Evolutionary conservation across 1,140 invertebrate species (phyloP).

Genomic region (Arctopsyche grandis): DNA sequence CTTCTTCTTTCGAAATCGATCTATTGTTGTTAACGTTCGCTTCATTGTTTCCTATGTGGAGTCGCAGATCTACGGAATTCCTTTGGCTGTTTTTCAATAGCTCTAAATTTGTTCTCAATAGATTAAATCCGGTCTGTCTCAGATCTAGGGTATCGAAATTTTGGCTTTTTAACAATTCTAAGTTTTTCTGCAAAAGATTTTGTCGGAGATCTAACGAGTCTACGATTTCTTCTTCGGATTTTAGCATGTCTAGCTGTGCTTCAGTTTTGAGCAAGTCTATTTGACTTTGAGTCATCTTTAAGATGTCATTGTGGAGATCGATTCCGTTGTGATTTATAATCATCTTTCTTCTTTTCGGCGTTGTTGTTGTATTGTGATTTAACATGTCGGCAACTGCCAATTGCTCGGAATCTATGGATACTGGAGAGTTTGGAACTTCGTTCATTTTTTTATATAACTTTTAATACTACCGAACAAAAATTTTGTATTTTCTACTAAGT

Average conservation of each 20-base stretch:
- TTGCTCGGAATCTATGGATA: constrained; percentile 44
- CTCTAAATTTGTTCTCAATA: constrained; percentile 51
- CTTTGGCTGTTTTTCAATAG: constrained; percentile 52
- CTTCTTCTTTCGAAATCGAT: constrained; percentile 26
- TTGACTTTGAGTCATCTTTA: constrained; percentile 50
- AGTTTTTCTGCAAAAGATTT: constrained; percentile 49
- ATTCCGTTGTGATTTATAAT: constrained; percentile 38
- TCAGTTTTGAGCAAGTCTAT: constrained; percentile 49
- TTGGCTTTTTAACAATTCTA: constrained; percentile 50
- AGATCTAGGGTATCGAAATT: constrained; percentile 48
- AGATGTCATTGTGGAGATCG: constrained; percentile 42
- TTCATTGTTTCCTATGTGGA: constrained; percentile 37
- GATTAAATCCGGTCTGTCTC: constrained; percentile 49
- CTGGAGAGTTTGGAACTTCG: constrained; percentile 50
- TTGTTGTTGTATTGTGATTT: constrained; percentile 45
- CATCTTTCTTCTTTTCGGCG: constrained; percentile 44
- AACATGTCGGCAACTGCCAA: constrained; percentile 48
- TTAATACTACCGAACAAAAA: neutral
- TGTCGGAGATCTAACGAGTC: constrained; percentile 46
- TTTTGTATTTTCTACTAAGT: too few species aligned
- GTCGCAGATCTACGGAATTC: constrained; percentile 46
- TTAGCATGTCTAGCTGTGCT: constrained; percentile 47
- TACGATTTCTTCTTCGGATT: constrained; percentile 34
- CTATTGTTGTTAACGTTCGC: constrained; percentile 24
- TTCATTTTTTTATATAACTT: constrained; percentile 40